These are phyloP conservation scores for Lasioglossum malachurum DNA, from an alignment of 2,888 invertebrate genomes.

Conservation along the genomic window DNA sequence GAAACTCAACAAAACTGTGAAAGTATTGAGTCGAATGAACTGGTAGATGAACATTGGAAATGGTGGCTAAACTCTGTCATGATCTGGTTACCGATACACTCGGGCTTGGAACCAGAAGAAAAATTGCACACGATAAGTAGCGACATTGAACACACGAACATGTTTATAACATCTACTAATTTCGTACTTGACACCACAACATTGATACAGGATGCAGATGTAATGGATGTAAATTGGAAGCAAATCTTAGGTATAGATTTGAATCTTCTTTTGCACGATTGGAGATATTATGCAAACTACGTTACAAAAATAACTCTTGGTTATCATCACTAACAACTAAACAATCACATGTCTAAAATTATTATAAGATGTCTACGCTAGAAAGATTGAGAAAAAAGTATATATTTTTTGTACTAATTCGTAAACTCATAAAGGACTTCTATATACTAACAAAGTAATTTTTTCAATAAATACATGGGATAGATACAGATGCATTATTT, in stretches of 20 bases:
- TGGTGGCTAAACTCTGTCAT: slow-evolving; percentile 79
- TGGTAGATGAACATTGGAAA: slow-evolving; percentile 64
- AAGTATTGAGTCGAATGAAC: slow-evolving; percentile 26
- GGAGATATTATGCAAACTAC: slow-evolving; percentile 76
- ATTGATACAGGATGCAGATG: slow-evolving; percentile 56
- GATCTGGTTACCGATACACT: slow-evolving; percentile 77
- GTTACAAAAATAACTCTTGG: slow-evolving; percentile 71
- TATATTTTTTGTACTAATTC: slow-evolving; percentile 83
- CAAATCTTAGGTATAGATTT: slow-evolving; percentile 73
- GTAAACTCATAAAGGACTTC: slow-evolving; percentile 61
- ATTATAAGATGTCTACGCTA: slow-evolving; percentile 28
- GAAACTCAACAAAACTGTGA: slow-evolving; percentile 48
- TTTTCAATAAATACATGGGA: slow-evolving; percentile 75
- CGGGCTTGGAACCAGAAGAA: slow-evolving; percentile 52
- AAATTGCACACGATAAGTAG: slow-evolving; percentile 36
- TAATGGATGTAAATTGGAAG: slow-evolving; percentile 77
- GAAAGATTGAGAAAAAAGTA: slow-evolving; percentile 59
- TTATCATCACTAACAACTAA: slow-evolving; percentile 65
- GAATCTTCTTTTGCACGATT: slow-evolving; percentile 72
- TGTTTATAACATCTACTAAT: slow-evolving; percentile 69
- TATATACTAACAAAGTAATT: slow-evolving; percentile 68
- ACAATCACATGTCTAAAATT: slow-evolving; percentile 21
- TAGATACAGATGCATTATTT: slow-evolving; percentile 7
- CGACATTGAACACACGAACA: slow-evolving; percentile 53
- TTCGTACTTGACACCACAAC: slow-evolving; percentile 63